phyloP scores from a whole-genome alignment of 1,140 invertebrate species.

The Dreissena rostriformis region DNA sequence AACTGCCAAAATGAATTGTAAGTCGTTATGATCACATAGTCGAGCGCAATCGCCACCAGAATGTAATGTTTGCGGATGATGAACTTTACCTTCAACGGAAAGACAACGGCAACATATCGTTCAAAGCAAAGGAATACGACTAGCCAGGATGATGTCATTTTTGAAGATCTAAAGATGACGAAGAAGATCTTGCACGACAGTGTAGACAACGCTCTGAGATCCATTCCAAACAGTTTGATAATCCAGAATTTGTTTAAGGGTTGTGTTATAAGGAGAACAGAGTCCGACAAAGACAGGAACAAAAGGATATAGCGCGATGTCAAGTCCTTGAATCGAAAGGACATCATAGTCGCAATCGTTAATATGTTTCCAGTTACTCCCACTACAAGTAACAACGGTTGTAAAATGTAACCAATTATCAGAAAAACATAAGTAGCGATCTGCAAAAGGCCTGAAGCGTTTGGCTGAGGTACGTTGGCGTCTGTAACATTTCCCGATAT shows the following conservation, averaged over 20 bases:
- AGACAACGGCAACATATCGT: slow-evolving; percentile 67
- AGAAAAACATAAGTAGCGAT: too few relatives aligned
- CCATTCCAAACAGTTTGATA: slow-evolving; percentile 51
- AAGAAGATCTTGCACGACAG: slow-evolving; percentile 65
- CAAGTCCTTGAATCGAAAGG: slow-evolving; percentile 36
- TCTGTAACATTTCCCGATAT: too few relatives aligned
- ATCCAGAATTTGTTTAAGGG: slow-evolving; percentile 65
- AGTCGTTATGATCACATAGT: slow-evolving; percentile 40
- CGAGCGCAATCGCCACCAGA: slow-evolving; percentile 4
- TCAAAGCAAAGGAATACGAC: slow-evolving; percentile 68
- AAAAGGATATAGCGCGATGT: slow-evolving; percentile 58
- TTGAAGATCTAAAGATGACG: slow-evolving; percentile 62
- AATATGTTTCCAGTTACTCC: slow-evolving; percentile 63
- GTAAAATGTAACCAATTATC: slow-evolving; percentile 25
- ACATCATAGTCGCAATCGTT: slow-evolving; percentile 60
- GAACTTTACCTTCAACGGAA: slow-evolving; percentile 64
- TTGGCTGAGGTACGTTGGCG: too few relatives aligned
- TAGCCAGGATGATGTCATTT: slow-evolving; percentile 73
- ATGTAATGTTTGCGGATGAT: slow-evolving; percentile 57
- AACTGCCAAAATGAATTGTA: slow-evolving; percentile 60
- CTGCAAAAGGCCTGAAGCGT: too few relatives aligned
- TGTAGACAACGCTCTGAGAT: slow-evolving; percentile 59
- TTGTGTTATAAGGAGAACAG: slow-evolving; percentile 51
- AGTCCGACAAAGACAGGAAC: slow-evolving; percentile 63
- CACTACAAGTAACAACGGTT: slow-evolving; percentile 56